Evolutionary conservation across 2,888 invertebrate genomes (phyloP).

Genomic region (Plutella xylostella): DNA sequence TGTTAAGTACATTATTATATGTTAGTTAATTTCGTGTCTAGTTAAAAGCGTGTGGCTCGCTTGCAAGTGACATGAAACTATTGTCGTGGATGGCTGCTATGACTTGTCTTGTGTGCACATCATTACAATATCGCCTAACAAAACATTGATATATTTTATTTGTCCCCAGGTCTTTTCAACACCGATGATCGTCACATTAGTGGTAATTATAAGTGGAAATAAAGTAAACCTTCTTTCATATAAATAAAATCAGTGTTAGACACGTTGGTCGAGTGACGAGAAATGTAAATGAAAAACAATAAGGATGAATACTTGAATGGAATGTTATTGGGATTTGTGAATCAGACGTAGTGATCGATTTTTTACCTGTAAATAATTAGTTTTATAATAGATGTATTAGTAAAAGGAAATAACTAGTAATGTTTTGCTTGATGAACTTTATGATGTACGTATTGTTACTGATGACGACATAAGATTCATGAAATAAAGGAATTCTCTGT

Average conservation of each 20-base stretch:
- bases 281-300: constrained; percentile 30
- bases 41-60: too few relatives aligned
- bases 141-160: constrained; percentile 13
- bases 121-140: neutral
- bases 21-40: neutral
- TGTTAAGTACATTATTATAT: neutral
- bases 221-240: constrained; percentile 34
- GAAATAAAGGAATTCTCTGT: constrained; percentile 51
- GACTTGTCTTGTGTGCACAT: neutral
- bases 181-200: constrained; percentile 47
- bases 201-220: constrained; percentile 19
- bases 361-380: constrained; percentile 64
- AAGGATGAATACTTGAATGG: constrained; percentile 39
- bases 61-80: too few relatives aligned
- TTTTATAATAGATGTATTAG: constrained; percentile 43
- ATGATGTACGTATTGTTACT: constrained; percentile 60
- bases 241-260: constrained; percentile 52
- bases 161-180: constrained; percentile 44
- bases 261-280: constrained; percentile 24
- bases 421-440: constrained; percentile 54
- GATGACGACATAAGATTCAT: constrained; percentile 36
- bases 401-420: constrained; percentile 52
- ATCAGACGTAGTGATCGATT: constrained; percentile 45
- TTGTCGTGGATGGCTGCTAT: too few relatives aligned
- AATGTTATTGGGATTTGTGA: constrained; percentile 38